Base-by-base conservation (phyloP, 2,888 invertebrate genomes). In the Cryptocheilus praepositus region DNA sequence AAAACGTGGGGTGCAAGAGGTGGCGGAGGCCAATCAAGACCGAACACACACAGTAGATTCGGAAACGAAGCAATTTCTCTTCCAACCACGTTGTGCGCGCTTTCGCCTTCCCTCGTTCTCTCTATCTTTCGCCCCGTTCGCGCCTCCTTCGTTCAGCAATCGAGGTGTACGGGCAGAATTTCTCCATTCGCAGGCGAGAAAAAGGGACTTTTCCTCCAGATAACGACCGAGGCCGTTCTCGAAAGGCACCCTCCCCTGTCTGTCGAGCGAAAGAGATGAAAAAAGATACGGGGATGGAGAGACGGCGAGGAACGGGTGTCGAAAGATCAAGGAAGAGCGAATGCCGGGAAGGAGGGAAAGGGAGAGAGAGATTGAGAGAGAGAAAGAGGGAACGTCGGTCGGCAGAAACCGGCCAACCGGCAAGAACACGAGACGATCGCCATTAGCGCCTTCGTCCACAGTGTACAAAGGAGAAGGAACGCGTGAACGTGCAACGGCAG, bases 21-120 rank as follows among this genome's bases (percentile, higher is more conserved):
- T 21, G 44, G 2, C 43, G 69, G 64, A 71, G 81, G 81, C 81
- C 81, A 80, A 81, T 82, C 83, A 83, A 81, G 79, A 78, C 77
- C 75, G 78, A 78, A 77, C 78, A 78, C 70, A 82, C 80, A 81
- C 79, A 77, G 76, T 70, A 72, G 76, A 81, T 83, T 82, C 81
- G 82, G 79, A 83, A 83, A 83, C 82, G 83, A 82, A 83, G 83
- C 81, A 82, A 83, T 83, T 80, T 82, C 83, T 83, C 79, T 83
- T 83, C 81, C 67, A 77, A 74, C 82, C 82, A 82, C 82, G 81
- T 82, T 79, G 79, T 74, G 72, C 74, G 73, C 74, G 73, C 80
- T 71, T 62, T 70, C 69, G 66, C 67, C 68, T 64, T 61, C 65
- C 64, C 44, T 36, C 45, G 21, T 18, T 61, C 51, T 53, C 66